Percentiles rank a stretch among this genome's conserved stretches.
Evolutionary conservation across 92 coral and sea anemone species (phyloP).

Genomic region (Porites rus): DNA sequence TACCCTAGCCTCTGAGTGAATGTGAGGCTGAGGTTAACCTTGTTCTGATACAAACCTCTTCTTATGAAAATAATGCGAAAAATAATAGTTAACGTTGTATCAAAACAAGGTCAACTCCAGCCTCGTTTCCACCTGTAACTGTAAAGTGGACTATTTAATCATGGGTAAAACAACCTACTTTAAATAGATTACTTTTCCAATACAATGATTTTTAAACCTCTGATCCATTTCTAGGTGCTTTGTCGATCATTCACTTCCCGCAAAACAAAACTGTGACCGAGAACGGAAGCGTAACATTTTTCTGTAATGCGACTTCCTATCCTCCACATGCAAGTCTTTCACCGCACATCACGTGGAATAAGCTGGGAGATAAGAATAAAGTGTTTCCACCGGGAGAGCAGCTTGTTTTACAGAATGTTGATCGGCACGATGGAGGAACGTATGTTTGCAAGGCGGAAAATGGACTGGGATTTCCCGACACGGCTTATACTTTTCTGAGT

Average conservation of each 20-base stretch:
- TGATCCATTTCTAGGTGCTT: constrained; percentile 48
- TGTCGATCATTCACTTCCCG: constrained; percentile 67
- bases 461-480: constrained; percentile 78
- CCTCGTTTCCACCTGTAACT: no score
- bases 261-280: constrained; percentile 62
- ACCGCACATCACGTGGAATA: constrained; percentile 58
- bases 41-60: no score
- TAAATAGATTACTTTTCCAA: neutral
- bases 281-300: constrained; percentile 52
- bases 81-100: no score
- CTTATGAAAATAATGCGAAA: no score
- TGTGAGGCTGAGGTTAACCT: no score
- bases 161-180: no score
- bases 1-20: no score
- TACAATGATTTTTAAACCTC: neutral
- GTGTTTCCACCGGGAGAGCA: constrained; percentile 24
- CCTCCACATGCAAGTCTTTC: neutral
- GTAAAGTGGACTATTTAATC: no score
- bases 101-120: no score
- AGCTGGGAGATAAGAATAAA: constrained; percentile 45
- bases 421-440: constrained; percentile 56
- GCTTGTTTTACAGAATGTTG: constrained; percentile 52
- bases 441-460: constrained; percentile 75
- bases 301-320: constrained; percentile 75
- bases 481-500: constrained; percentile 60